Conservation (phyloP, 64 coral and sea anemone genomes). For the Pachyseris speciosa region DNA sequence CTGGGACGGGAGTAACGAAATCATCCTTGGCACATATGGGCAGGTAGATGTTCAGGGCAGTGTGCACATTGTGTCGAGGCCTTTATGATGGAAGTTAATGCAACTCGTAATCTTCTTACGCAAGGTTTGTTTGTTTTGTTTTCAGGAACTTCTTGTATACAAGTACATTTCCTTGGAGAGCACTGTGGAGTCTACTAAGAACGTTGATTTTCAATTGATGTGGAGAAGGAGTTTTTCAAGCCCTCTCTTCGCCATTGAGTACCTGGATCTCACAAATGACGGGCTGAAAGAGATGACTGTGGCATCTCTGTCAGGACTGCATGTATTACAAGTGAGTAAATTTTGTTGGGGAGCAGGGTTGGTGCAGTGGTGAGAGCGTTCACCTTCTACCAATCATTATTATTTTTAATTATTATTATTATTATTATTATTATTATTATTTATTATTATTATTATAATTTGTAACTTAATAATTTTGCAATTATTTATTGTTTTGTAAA, state of each 20-base stretch:
- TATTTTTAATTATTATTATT: too few species aligned
- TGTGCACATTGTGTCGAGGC: neutral
- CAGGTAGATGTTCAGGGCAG: slow-evolving; percentile 66
- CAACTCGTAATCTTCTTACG: too few species aligned
- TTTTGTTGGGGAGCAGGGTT: too few species aligned
- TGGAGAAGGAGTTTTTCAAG: slow-evolving; percentile 93
- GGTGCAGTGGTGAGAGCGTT: too few species aligned
- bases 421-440: too few species aligned
- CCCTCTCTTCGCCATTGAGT: slow-evolving; percentile 91
- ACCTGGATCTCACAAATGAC: slow-evolving; percentile 93
- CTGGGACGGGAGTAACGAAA: slow-evolving; percentile 94
- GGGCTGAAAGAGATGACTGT: slow-evolving; percentile 83
- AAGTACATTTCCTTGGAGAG: slow-evolving; percentile 49
- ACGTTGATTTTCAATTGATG: slow-evolving; percentile 60
- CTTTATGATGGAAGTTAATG: neutral
- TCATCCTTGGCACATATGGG: slow-evolving; percentile 95
- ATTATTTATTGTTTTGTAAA: too few species aligned
- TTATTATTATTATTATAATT: too few species aligned
- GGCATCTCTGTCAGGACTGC: slow-evolving; percentile 82
- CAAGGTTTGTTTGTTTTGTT: neutral
- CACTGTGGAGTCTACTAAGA: neutral
- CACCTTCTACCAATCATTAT: too few species aligned
- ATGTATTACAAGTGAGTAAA: slow-evolving; percentile 88
- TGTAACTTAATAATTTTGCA: too few species aligned
- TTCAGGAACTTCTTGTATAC: slow-evolving; percentile 87